Conservation (phyloP, 2,113 vertebrate species). For the Percina caprodes region DNA sequence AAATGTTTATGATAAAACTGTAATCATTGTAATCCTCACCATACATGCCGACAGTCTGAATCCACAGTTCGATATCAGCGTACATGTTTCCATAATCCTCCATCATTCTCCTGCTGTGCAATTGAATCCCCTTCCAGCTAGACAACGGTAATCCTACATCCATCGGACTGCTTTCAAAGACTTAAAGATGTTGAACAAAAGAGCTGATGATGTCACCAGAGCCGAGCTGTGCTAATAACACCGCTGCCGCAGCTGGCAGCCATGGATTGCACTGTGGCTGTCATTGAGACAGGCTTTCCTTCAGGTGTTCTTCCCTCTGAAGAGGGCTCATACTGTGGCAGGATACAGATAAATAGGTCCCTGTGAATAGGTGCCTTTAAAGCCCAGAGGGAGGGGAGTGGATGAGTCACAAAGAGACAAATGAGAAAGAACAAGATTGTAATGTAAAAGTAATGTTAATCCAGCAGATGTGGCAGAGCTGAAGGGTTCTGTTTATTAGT, state of each 20-base stretch:
- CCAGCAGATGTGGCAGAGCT: not conserved
- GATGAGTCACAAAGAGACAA: not conserved
- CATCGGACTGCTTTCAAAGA: conserved; percentile 6
- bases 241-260: conserved; percentile 11
- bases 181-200: conserved; percentile 17
- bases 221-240: conserved; percentile 36
- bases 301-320: conserved; percentile 23
- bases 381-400: not conserved
- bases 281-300: conserved; percentile 15
- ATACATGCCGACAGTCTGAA: not conserved
- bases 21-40: conserved; percentile 21
- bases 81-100: conserved; percentile 6
- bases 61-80: not conserved
- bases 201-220: conserved; percentile 19
- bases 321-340: conserved; percentile 22
- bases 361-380: conserved; percentile 18
- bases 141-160: conserved; percentile 16
- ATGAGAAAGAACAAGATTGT: not conserved
- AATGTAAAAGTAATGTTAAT: not conserved
- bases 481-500: not conserved
- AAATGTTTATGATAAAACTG: not conserved
- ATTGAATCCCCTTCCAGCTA: not conserved
- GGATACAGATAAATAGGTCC: conserved; percentile 34
- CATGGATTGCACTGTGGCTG: conserved; percentile 16
- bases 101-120: not conserved